Base-by-base conservation (phyloP, 2,888 invertebrate species). In the Hyalella azteca region DNA sequence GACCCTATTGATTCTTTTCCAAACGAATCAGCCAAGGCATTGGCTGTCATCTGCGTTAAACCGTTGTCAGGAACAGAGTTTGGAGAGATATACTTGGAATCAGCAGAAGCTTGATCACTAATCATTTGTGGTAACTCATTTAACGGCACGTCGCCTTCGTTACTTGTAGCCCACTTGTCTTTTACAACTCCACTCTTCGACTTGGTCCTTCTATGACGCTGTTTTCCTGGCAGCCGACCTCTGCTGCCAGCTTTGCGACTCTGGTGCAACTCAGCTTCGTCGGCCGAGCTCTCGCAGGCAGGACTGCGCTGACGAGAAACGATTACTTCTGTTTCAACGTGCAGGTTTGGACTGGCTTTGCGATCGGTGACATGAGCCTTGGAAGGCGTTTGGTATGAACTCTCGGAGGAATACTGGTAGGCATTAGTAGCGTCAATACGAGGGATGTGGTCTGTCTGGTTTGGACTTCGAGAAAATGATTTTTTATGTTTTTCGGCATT, bases 401-500 rank as follows among this genome's bases (percentile, higher is more conserved):
- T 78, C 77, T 78, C 79, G 75, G 50, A 39, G 77, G 79, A 41
- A 60, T 83, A 3, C 59, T 59, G 36, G 78, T 81, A 40, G 49
- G 80, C 60, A 59, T 79, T 78, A 66, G 66, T 54, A 78, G 80
- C 49, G 77, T 80, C 26, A 75, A 79, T 48, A 78, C 80, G 26
- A 60, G 81, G 40, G 73, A 77, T 36, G 78, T 81, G 29, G 79
- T 83, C 60, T 76, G 73, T 73, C n/a, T n/a, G 32, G 66, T 78
- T 45, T 76, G 80, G 78, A 76, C 83, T 45, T 49, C 66, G 3
- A 54, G 78, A 45, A 49, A 40, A 54, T 26, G 75, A 75, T 45
- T 29, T 2, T 19, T 75, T 75, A n/a, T 79, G 79, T 39, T 73
- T 73, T 26, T 79, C 73, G 19, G 45, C 79, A 32, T 73, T 73